phyloP scores from a whole-genome alignment of 30 jellyfish, hydroid and myxozoan genomes.

The Catostylus mosaicus region DNA sequence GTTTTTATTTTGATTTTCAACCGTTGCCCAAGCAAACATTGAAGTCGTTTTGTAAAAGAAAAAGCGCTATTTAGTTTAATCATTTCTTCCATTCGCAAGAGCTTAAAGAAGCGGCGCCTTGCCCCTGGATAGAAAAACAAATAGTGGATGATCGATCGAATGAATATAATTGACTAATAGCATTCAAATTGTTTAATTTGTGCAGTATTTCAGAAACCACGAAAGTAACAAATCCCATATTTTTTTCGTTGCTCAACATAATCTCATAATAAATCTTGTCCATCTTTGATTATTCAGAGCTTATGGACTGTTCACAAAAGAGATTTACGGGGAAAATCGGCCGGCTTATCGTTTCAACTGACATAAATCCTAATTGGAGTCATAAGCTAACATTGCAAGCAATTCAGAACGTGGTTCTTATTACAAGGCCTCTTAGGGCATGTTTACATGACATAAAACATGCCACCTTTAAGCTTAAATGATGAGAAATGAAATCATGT shows the following conservation, averaged over 20 bases:
- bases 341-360: background rate
- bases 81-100: background rate
- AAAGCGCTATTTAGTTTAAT: background rate
- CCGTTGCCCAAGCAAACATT: background rate
- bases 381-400: background rate
- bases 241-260: background rate
- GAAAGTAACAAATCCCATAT: constrained; percentile 5
- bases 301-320: background rate
- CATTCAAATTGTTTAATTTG: background rate
- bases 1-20: background rate
- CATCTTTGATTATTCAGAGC: background rate
- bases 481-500: too few relatives aligned
- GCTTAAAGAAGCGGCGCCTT: background rate
- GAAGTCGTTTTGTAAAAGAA: background rate
- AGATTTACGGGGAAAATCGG: background rate
- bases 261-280: background rate
- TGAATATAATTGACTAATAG: background rate
- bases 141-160: background rate
- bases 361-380: background rate
- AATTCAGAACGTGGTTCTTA: too few relatives aligned
- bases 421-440: too few relatives aligned
- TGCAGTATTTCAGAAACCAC: constrained; percentile 3
- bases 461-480: too few relatives aligned
- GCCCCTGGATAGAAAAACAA: background rate
- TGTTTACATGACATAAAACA: too few relatives aligned